phyloP scores from a whole-genome alignment of 2,113 vertebrate genomes.

The Xiphophorus hellerii region DNA sequence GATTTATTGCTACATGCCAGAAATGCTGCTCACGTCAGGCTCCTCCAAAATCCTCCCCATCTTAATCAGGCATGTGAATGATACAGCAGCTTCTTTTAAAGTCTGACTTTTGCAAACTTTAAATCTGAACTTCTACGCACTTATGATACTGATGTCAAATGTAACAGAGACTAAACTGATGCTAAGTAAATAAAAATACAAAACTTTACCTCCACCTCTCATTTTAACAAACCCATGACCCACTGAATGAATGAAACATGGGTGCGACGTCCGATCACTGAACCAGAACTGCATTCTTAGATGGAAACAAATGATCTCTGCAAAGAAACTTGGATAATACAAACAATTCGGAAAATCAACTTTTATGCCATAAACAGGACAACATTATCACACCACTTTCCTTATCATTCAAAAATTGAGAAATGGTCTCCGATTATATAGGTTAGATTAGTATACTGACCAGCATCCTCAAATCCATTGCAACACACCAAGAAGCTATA shows the following conservation, averaged over 20 bases:
- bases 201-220: not conserved
- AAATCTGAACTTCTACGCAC: not conserved
- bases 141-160: not conserved
- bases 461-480: not conserved
- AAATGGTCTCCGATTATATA: too few relatives aligned
- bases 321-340: not conserved
- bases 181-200: not conserved
- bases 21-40: conserved; percentile 1
- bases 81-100: not conserved
- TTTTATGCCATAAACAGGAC: not conserved
- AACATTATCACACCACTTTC: not conserved
- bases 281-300: not conserved
- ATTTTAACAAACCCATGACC: not conserved
- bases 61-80: not conserved
- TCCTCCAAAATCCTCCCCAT: not conserved
- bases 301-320: not conserved
- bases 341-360: not conserved
- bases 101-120: not conserved
- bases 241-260: not conserved
- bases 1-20: conserved; percentile 10
- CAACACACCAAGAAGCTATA: not conserved
- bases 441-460: not conserved
- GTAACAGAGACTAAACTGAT: not conserved
- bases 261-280: not conserved
- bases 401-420: not conserved